phyloP scores from a whole-genome alignment of 1,140 invertebrate species.

The Liolophura sinensis region DNA sequence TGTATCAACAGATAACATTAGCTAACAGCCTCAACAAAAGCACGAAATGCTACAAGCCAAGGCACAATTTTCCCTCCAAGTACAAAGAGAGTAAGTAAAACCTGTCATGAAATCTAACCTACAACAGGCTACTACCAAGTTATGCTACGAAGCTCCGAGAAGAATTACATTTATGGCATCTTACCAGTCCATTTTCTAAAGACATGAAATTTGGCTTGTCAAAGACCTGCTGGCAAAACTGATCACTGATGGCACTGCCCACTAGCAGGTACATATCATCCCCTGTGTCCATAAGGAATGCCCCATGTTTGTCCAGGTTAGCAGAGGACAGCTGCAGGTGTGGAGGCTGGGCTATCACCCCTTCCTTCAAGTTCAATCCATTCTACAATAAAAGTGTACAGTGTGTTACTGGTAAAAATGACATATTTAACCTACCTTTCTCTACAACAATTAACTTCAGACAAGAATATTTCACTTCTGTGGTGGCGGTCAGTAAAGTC shows the following conservation, averaged over 20 bases:
- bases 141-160: no score
- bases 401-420: background rate
- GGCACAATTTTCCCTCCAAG: no score
- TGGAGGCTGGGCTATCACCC: constrained; percentile 58
- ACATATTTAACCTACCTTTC: background rate
- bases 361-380: constrained; percentile 20
- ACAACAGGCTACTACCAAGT: no score
- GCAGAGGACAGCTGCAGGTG: constrained; percentile 69
- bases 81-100: no score
- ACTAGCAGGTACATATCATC: constrained; percentile 85
- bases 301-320: constrained; percentile 81
- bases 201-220: constrained; percentile 67
- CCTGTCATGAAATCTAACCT: no score
- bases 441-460: background rate
- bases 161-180: constrained; percentile 21
- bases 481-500: no score
- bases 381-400: constrained; percentile 14
- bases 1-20: no score
- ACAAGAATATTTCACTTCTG: no score
- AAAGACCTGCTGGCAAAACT: constrained; percentile 76
- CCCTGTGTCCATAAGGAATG: constrained; percentile 89
- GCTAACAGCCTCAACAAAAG: no score
- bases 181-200: constrained; percentile 69
- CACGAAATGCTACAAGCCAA: no score
- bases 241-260: constrained; percentile 76